phyloP scores from a whole-genome alignment of 2,113 vertebrate genomes.

The Microcebus ravelobensis region DNA sequence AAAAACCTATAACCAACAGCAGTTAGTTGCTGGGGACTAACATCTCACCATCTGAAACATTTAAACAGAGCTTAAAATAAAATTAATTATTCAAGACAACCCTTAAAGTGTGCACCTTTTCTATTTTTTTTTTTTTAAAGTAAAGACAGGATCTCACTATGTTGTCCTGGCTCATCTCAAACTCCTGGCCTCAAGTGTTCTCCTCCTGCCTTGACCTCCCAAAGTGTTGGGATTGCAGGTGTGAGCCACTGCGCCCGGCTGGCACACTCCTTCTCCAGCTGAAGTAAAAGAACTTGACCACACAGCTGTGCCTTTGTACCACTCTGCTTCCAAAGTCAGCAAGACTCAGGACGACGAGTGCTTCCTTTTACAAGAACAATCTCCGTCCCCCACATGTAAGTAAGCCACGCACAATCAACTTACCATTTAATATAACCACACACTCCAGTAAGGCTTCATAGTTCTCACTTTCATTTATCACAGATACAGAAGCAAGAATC shows the following conservation, averaged over 20 bases:
- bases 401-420: background rate
- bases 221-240: too few species aligned
- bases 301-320: background rate
- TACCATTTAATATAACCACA: slow-evolving; percentile 89
- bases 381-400: rapidly evolving
- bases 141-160: background rate
- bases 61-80: too few species aligned
- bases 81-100: background rate
- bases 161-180: too few species aligned
- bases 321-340: background rate
- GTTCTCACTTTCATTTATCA: slow-evolving; percentile 87
- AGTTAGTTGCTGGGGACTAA: background rate
- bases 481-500: slow-evolving; percentile 86
- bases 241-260: too few species aligned
- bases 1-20: background rate
- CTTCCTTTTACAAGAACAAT: background rate
- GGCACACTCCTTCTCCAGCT: background rate
- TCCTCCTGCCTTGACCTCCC: too few species aligned
- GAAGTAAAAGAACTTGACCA: background rate
- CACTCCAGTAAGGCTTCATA: slow-evolving; percentile 89
- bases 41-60: background rate
- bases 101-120: background rate
- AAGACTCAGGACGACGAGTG: background rate
- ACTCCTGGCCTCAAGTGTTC: too few species aligned
- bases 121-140: background rate